Evolutionary conservation across 2,888 invertebrate genomes (phyloP).

Genomic region (Aradus depressus): DNA sequence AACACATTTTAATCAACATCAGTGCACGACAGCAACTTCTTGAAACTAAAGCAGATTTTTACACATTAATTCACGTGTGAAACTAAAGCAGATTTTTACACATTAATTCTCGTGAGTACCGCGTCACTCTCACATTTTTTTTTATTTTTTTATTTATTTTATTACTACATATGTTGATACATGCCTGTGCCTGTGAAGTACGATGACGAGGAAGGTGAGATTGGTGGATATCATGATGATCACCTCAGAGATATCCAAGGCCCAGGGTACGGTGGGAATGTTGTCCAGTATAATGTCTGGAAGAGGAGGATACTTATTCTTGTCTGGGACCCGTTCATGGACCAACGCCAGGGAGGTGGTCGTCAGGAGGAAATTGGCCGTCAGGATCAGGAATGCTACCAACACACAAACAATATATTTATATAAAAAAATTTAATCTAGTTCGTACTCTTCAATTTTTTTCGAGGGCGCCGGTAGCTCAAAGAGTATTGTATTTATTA

Average conservation of each 20-base stretch:
- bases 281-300: constrained; percentile 74
- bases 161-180: no score
- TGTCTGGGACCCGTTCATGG: constrained; percentile 80
- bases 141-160: no score
- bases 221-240: constrained; percentile 72
- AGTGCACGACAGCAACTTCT: no score
- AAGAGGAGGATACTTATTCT: constrained; percentile 59
- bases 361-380: constrained; percentile 51
- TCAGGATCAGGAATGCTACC: constrained; percentile 50
- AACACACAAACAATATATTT: constrained; percentile 28
- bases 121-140: no score
- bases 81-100: no score
- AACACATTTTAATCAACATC: no score
- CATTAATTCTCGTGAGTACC: no score
- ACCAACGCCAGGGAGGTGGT: constrained; percentile 67
- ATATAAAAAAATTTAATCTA: constrained; percentile 1
- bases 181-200: constrained; percentile 77
- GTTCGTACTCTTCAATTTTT: not conserved
- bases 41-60: no score
- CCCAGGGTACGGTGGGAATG: constrained; percentile 60
- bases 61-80: no score
- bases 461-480: no score
- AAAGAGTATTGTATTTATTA: no score
- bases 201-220: constrained; percentile 60
- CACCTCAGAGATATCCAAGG: constrained; percentile 71